Conservation (phyloP, 2,113 vertebrate species). For the Meles meles region DNA sequence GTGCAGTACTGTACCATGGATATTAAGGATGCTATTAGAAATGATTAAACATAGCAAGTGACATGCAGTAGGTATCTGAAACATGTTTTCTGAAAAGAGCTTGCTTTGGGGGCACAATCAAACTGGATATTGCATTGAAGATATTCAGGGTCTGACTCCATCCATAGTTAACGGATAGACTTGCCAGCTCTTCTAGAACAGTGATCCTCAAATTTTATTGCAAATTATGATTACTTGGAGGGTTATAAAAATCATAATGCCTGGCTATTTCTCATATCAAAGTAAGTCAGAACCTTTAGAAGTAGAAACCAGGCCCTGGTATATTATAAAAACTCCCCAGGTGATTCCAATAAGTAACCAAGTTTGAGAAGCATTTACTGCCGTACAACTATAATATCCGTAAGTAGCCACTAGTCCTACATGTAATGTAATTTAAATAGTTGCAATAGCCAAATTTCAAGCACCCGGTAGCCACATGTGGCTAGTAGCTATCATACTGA, state of each 20-base stretch:
- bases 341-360: background rate
- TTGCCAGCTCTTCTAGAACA: background rate
- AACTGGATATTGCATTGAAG: background rate
- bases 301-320: background rate
- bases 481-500: too few relatives aligned
- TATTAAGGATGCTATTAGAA: background rate
- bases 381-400: fast-evolving
- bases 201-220: background rate
- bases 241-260: background rate
- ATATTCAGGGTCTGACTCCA: background rate
- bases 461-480: background rate
- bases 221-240: background rate
- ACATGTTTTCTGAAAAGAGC: background rate
- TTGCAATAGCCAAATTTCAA: background rate
- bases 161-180: background rate
- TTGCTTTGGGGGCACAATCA: background rate
- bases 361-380: background rate
- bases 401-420: background rate
- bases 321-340: background rate
- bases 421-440: background rate
- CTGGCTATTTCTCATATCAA: background rate
- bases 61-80: background rate
- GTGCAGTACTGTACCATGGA: fast-evolving
- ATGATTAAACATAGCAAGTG: too few relatives aligned
- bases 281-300: background rate